These are phyloP conservation scores for Heterochromis multidens DNA, from an alignment of 2,113 vertebrate species.

Conservation along the genomic window DNA sequence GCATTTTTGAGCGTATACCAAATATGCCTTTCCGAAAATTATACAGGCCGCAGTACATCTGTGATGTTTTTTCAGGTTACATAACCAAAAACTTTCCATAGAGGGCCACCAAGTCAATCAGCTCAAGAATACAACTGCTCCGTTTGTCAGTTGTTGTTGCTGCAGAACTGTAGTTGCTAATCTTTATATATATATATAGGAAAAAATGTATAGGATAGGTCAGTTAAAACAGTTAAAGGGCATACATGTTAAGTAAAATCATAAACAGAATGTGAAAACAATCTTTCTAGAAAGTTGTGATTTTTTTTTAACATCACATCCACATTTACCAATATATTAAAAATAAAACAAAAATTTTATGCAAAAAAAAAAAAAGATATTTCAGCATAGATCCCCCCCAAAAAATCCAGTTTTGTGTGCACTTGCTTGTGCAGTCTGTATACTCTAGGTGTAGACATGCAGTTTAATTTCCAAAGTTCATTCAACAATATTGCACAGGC, in stretches of 20 bases:
- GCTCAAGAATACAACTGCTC: neutral
- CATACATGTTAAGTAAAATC: neutral
- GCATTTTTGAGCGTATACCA: conserved; percentile 24
- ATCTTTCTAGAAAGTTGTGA: neutral
- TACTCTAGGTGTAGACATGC: too few relatives aligned
- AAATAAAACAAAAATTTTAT: neutral
- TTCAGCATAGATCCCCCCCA: neutral
- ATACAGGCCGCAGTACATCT: neutral
- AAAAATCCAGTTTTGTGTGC: neutral
- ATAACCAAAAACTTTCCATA: conserved; percentile 50
- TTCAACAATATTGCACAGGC: neutral
- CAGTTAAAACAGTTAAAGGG: neutral
- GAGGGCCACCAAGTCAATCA: conserved; percentile 10
- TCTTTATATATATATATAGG: neutral
- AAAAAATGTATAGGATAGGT: neutral
- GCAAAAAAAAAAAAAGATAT: neutral
- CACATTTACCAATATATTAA: neutral
- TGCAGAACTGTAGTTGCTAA: too few relatives aligned
- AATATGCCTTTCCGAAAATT: conserved; percentile 68
- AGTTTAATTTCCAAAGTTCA: neutral
- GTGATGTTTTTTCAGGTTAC: conserved; percentile 41
- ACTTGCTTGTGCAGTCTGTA: too few relatives aligned
- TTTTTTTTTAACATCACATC: neutral
- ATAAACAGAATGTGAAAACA: neutral
- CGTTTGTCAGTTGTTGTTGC: neutral